Base-by-base conservation (phyloP, 1,140 invertebrate genomes). In the Ganaspis sp. region DNA sequence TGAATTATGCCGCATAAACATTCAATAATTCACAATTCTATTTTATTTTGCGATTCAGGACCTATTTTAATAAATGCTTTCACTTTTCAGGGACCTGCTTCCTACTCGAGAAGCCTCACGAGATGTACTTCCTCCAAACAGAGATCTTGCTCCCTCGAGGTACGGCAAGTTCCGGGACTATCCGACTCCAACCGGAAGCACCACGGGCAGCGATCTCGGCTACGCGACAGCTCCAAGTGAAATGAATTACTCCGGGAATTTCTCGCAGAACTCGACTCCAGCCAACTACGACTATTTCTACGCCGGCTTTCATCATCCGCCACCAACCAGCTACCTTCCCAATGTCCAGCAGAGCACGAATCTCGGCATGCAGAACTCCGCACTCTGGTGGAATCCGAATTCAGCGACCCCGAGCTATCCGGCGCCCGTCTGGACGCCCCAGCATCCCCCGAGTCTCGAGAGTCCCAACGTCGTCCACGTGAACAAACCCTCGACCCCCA, bases 211-310 rank as follows among this genome's bases (percentile, higher is more conserved):
- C 74, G 92, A 93, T 84, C 84, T 93, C 74, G 92, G 92, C 21
- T 93, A 93, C 76, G 90, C 87, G 1, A 92, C 92, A 0, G 90
- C 90, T n/a, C 90, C 90, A 4, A 93, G 92, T 81, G 92, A 93
- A 79, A 34, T 91, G 4, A 91, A 89, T 81, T 93, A 91, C 81
- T 90, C 92, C 9, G 85, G 88, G 17, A 90, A 86, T 78, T 92
- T 90, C 74, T 91, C 90, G 5, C 90, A 91, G 69, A 91, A 90
- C 78, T 92, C 91, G 6, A 91, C 90, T 1, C 90, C 91, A 17
- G 90, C 88, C 5, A 91, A 89, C 79, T 92, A 92, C 74, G 91
- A 92, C 79, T 92, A 89, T 49, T 91, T 89, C 81, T 91, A 91
- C 54, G 77, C 87, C 0, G 81, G 82, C 73, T 91, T 90, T 74